Base-by-base conservation (phyloP, 2,888 invertebrate genomes). In the Synanthedon vespiformis region DNA sequence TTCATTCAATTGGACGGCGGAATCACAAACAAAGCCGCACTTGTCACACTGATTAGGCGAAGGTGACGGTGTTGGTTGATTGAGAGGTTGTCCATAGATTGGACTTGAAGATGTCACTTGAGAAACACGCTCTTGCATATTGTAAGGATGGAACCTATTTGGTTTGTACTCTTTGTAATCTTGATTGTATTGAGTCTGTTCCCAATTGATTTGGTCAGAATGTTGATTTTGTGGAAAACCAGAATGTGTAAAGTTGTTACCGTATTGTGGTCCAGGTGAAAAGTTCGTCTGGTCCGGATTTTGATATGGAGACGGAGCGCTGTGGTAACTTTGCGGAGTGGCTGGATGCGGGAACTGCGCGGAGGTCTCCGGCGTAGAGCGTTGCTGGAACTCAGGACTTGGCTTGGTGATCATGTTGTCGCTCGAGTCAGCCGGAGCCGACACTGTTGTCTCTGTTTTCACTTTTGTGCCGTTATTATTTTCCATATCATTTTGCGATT, bases 31-130 rank as follows among this genome's bases (percentile, higher is more conserved):
- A 57, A 91, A 92, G 55, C 94, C 94, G 70, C 95, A 95, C 75
- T 95, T 94, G 71, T 95, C 95, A 77, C 95, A 95, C 74, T 94
- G 94, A 69, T 92, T 90, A 2, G 91, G 91, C 56, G 92, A 92
- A 0, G 92, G 90, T 12, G 93, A 92, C 48, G 93, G 93, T 40
- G 92, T 91, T 12, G 92, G 91, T 65, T 91, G 91, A 65, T 90
- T 91, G 12, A 89, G 77, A 51, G 89, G 89, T 61, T 88, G 88
- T 22, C 89, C 89, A 59, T 89, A 89, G 50, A 89, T 72, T 41
- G 89, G 90, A 69, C 88, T 90, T 63, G 79, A 85, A 6, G 85
- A 88, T 40, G 86, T 87, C 16, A 88, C 89, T 64, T 87, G 88
- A 22, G 87, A 77, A 10, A 89, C 88, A 18, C 88, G 80, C 40